Evolutionary conservation across 2,797 vertebrate species (phyloP), one percentile per base, ranked within the genome.

Genomic region (Sebastes kiyomatsui): DNA sequence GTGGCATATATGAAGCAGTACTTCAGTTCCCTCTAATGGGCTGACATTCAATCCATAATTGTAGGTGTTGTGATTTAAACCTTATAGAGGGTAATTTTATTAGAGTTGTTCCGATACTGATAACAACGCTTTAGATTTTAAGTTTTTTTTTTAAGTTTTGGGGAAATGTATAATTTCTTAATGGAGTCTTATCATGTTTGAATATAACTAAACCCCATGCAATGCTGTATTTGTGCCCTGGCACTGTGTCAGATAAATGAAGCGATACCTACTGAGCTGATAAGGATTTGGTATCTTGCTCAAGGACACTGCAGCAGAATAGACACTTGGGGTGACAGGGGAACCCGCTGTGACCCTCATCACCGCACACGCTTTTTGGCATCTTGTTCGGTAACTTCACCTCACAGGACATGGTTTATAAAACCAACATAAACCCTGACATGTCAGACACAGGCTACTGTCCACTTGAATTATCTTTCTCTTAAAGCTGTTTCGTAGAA

Each of bases 161-260:
- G 9, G 2, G 3, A 12, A 38, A 52, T 59, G 2, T 23, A 23
- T 14, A 8, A 30, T 27, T 65, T 46, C 14, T 30, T 59, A 13
- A 16, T 30, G 1, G 5, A 55, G 10, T 38, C 22, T 7, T 32
- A 11, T 67, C 23, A 23, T 27, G 32, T 58, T 38, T 72, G 3
- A 64, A 73, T 58, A 27, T 11, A 70, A 20, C 54, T 12, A 42
- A 71, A 27, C 16, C 27, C 18, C 38, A 69, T 5, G 9, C 74
- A 80, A 16, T 65, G 49, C 18, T 28, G 59, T 69, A 56, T 72
- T 86, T 81, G 66, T 5, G 7, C 30, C 42, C 28, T 42, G 42
- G 65, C 55, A 14, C 60, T 4, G 65, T 82, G 90, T 86, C 80
- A 90, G 75, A 83, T 78, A 79, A 72, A 85, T 79, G 52, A 83